These are phyloP conservation scores for Sebastolobus altivelis DNA, from an alignment of 2,797 vertebrate genomes.

Conservation along the genomic window DNA sequence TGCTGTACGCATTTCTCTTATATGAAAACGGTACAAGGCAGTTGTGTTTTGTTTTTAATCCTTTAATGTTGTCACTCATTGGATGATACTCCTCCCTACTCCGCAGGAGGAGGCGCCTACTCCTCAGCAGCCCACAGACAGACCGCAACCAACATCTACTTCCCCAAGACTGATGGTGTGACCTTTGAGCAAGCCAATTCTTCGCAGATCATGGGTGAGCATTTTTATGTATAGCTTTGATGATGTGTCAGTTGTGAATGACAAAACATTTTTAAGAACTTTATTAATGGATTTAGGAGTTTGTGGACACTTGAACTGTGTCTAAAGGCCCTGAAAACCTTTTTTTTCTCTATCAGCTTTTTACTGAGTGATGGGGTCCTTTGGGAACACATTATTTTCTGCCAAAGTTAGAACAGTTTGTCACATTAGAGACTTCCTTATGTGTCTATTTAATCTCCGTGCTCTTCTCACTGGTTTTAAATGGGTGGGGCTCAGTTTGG, in stretches of 20 bases:
- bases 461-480: background rate
- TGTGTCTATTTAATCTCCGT: background rate
- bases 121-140: slow-evolving; percentile 81
- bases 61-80: background rate
- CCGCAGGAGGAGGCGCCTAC: slow-evolving; percentile 89
- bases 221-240: background rate
- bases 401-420: background rate
- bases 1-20: background rate
- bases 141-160: slow-evolving; percentile 91
- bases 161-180: slow-evolving; percentile 94
- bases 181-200: slow-evolving; percentile 96
- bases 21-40: background rate
- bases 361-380: background rate
- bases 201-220: slow-evolving; percentile 91
- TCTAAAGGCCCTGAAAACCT: background rate
- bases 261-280: background rate
- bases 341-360: background rate
- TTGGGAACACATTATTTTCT: background rate
- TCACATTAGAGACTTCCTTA: background rate
- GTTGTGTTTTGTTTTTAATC: background rate
- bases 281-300: background rate
- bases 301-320: background rate
- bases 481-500: background rate
- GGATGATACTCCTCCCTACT: background rate
- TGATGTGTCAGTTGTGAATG: background rate